These are phyloP conservation scores for Heteronetta atricapilla DNA, from an alignment of 2,113 vertebrate genomes.

Conservation along the genomic window DNA sequence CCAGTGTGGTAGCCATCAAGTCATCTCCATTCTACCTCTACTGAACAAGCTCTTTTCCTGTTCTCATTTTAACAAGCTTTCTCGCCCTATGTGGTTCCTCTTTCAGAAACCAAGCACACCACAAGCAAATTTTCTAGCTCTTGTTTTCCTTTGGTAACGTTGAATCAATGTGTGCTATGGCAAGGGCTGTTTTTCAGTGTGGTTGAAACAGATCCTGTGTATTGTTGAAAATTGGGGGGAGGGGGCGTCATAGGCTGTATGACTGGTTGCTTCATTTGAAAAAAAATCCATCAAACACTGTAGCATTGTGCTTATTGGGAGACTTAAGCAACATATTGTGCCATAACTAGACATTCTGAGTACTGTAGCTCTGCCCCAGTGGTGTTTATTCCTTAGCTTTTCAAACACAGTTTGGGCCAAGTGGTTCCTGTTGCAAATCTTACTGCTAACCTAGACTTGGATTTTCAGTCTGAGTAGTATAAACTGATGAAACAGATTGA, in stretches of 20 bases:
- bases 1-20: not conserved
- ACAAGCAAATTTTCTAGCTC: not conserved
- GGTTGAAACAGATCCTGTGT: not conserved
- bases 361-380: not conserved
- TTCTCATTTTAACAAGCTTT: not conserved
- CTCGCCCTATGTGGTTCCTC: not conserved
- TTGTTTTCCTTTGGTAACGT: not conserved
- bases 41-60: not conserved
- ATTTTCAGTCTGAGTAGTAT: not conserved
- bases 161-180: not conserved
- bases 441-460: not conserved
- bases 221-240: not conserved
- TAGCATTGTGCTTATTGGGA: not conserved
- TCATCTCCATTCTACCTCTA: not conserved
- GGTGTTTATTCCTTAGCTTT: not conserved
- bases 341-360: not conserved
- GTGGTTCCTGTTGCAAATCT: not conserved
- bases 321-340: not conserved
- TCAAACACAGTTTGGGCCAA: not conserved
- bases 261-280: not conserved
- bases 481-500: not conserved
- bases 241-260: rapidly evolving
- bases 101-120: not conserved
- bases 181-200: not conserved
- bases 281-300: not conserved